Evolutionary conservation across 2,113 vertebrate genomes (phyloP), one percentile per base, ranked within the genome.

Genomic region (Stigmatopora argus): DNA sequence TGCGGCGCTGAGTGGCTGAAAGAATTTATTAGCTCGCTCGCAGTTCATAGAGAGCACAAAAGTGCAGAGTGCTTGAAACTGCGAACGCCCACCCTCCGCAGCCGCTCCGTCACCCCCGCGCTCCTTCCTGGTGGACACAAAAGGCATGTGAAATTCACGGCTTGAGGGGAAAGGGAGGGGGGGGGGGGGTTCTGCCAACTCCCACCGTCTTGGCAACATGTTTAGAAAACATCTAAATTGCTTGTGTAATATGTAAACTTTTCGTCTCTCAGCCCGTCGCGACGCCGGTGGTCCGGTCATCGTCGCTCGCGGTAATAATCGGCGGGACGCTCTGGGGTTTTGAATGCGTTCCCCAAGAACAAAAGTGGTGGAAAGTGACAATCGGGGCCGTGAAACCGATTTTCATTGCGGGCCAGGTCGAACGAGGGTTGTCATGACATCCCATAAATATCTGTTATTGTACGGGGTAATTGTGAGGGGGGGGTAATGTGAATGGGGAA

Each of bases 201-300:
- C 92, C 93, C 94, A 95, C 93, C 94, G 93, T 95, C 95, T 94
- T 95, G 96, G 95, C 94, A 95, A 94, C 92, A 91, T 94, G 93
- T 95, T 97, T 95, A 94, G 92, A 97, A 96, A 96, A 94, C 94
- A 95, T 92, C 94, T 87, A 94, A 96, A 95, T 95, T 95, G 92
- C 93, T 96, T 95, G 93, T 96, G 92, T 95, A 95, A 96, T 96
- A 95, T 94, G 92, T 96, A 96, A 96, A 95, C 92, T 93, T 94
- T 94, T 95, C 26, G 26, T 31, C 92, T 94, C 93, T 96, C 91
- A 93, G 91, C 93, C 93, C 76, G 94, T 95, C 93, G 92, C 95
- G 88, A 93, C 92, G 82, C 87, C 92, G 97, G 96, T 98, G 96
- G 97, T 98, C 96, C 90, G 84, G 83, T 89, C 93, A 82, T 96